Conservation (phyloP, 2,888 invertebrate genomes). For the Nymphalis c-album region DNA sequence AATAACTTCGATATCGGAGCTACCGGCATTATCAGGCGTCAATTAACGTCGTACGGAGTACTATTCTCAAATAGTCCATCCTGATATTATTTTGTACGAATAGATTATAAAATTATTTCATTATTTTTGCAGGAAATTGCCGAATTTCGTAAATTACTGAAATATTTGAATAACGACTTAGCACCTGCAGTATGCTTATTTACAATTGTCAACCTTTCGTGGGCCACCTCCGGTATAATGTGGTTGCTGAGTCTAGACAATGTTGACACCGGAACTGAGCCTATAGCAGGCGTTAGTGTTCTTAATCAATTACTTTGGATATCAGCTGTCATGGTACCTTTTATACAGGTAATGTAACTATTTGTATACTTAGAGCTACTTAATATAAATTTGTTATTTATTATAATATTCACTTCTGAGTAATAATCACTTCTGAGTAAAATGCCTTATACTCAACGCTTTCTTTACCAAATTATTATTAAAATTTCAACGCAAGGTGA, state of each 20-base stretch:
- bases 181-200: slow-evolving; percentile 89
- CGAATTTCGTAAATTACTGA: slow-evolving; percentile 88
- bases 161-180: slow-evolving; percentile 88
- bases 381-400: no score
- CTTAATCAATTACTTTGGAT: slow-evolving; percentile 85
- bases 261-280: slow-evolving; percentile 81
- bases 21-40: no score
- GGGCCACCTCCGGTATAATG: slow-evolving; percentile 85
- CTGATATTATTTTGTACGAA: slow-evolving; percentile 17
- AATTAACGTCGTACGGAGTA: no score
- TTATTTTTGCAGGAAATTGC: slow-evolving; percentile 84
- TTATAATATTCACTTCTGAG: no score
- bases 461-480: no score
- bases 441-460: no score
- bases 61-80: no score
- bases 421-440: no score
- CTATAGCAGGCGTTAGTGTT: slow-evolving; percentile 81
- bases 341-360: slow-evolving; percentile 80
- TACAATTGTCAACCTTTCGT: slow-evolving; percentile 87
- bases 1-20: no score
- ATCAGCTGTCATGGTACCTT: slow-evolving; percentile 84
- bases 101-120: not conserved
- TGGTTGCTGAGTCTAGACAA: slow-evolving; percentile 84
- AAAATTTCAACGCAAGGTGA: no score
- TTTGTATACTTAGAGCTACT: not conserved